A percentile compares a stretch with the other conserved stretches of the same genome.
Conservation (phyloP, 2,888 invertebrate genomes). For the Caenorhabditis angaria region DNA sequence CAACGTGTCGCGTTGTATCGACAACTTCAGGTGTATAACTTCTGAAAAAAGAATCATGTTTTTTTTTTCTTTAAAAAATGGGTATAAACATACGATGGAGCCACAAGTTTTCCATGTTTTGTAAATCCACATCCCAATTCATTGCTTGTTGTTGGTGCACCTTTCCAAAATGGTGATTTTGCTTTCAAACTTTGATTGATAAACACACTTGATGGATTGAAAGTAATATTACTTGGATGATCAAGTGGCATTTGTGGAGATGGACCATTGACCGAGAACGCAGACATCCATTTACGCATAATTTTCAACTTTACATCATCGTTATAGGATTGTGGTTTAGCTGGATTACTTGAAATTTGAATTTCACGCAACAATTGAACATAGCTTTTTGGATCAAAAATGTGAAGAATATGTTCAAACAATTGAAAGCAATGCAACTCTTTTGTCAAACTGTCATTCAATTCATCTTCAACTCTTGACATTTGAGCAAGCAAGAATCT, state of each 20-base stretch:
- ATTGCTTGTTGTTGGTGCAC: background rate
- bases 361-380: background rate
- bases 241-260: background rate
- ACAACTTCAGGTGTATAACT: background rate
- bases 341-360: background rate
- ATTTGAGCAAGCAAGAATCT: background rate
- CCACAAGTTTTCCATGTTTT: background rate
- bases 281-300: background rate
- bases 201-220: background rate
- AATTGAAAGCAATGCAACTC: background rate
- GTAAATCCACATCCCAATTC: background rate
- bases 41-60: too few species aligned
- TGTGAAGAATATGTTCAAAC: background rate
- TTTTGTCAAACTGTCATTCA: background rate
- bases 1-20: too few species aligned
- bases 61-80: too few species aligned
- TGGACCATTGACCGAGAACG: background rate
- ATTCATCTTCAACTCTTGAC: background rate
- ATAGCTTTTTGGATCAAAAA: background rate
- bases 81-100: too few species aligned
- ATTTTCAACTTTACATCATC: background rate
- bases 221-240: background rate
- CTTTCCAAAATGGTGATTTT: slow-evolving; percentile 9
- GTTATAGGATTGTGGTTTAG: background rate
- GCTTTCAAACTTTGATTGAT: slow-evolving; percentile 3